These are phyloP conservation scores for Oryzias sinensis DNA, from an alignment of 2,797 vertebrate genomes.

Conservation along the genomic window DNA sequence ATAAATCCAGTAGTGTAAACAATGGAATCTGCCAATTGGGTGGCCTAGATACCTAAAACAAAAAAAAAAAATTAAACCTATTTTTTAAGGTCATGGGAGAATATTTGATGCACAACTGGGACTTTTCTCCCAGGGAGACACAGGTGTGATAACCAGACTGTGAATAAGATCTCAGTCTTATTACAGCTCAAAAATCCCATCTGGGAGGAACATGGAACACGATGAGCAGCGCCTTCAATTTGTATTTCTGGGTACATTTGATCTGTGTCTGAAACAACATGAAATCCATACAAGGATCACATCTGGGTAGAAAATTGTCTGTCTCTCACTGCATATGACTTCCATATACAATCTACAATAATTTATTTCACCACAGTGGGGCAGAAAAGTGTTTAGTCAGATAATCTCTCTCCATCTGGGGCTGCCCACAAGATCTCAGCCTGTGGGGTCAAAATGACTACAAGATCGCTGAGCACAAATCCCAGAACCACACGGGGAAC, in stretches of 20 bases:
- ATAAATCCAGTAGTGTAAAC: constrained; percentile 41
- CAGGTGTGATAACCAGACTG: constrained; percentile 67
- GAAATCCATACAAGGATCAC: background rate
- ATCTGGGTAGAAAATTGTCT: no score
- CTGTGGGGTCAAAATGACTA: no score
- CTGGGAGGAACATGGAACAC: constrained; percentile 18
- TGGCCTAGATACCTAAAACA: constrained; percentile 38
- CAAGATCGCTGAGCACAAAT: no score
- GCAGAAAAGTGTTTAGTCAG: no score
- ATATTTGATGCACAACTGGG: constrained; percentile 43
- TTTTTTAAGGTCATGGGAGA: constrained; percentile 38
- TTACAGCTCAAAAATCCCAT: constrained; percentile 48
- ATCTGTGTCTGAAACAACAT: background rate
- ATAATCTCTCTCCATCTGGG: no score
- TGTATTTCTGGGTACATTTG: constrained; percentile 1
- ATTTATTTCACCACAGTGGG: no score
- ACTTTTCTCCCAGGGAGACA: constrained; percentile 48
- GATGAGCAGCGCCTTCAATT: constrained; percentile 7
- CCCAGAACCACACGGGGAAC: no score
- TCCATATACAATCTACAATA: no score
- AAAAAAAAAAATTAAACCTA: constrained; percentile 3
- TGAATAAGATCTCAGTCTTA: constrained; percentile 41
- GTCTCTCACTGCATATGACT: no score
- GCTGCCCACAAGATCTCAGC: no score
- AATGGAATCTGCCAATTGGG: constrained; percentile 33